A percentile compares a stretch with the other conserved stretches of the same genome.
Conservation (phyloP, 2,888 invertebrate genomes). For the Actias luna region DNA sequence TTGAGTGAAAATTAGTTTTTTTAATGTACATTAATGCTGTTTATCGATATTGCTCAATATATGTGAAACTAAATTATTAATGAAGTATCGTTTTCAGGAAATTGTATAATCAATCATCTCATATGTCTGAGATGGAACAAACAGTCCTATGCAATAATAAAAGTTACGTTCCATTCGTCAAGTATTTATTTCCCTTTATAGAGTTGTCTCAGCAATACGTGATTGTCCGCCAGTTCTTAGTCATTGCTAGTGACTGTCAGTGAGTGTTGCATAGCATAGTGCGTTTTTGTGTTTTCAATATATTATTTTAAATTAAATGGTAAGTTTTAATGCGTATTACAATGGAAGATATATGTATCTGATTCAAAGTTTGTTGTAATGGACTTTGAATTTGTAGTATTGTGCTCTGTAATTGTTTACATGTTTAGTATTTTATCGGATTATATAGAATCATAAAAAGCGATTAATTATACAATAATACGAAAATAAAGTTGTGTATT, state of each 20-base stretch:
- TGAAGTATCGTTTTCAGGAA: background rate
- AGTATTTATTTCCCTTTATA: slow-evolving; percentile 10
- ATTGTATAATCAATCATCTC: background rate
- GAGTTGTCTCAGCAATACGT: slow-evolving; percentile 15
- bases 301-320: background rate
- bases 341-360: background rate
- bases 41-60: background rate
- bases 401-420: background rate
- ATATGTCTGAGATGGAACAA: background rate
- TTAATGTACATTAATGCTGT: background rate
- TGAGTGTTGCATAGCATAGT: background rate
- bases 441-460: background rate
- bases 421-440: slow-evolving; percentile 1
- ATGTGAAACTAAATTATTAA: background rate
- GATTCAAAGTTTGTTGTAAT: too few species aligned
- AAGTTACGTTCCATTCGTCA: slow-evolving; percentile 1
- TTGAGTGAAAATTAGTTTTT: background rate
- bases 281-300: background rate
- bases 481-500: background rate
- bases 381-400: background rate
- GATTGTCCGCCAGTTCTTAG: background rate
- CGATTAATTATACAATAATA: background rate
- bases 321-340: background rate
- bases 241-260: background rate
- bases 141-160: background rate